Conservation (phyloP, 2,888 invertebrate species). For the Augochlorella aurata region DNA sequence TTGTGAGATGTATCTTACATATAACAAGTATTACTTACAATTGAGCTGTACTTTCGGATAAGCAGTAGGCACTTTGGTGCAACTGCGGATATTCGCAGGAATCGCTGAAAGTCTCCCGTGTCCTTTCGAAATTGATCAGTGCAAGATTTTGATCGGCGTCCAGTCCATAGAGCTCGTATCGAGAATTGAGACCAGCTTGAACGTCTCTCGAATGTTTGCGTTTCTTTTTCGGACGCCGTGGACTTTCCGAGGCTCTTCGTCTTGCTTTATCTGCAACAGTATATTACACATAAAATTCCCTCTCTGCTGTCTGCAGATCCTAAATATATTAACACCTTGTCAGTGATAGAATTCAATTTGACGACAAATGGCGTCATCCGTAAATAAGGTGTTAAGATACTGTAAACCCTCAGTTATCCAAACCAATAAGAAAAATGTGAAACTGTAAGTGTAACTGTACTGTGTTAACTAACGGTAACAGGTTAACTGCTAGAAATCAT, state of each 20-base stretch:
- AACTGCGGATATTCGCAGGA: conserved; percentile 76
- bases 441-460: no score
- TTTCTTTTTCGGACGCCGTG: conserved; percentile 74
- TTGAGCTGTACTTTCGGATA: conserved; percentile 78
- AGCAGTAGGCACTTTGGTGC: conserved; percentile 79
- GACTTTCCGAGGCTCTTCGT: conserved; percentile 76
- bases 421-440: no score
- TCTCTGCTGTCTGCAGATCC: neutral
- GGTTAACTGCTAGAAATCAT: no score
- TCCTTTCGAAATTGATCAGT: conserved; percentile 75
- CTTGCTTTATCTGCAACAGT: conserved; percentile 70
- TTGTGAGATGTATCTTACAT: neutral
- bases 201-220: conserved; percentile 75
- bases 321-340: no score
- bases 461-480: no score
- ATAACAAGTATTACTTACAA: conserved; percentile 71
- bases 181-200: conserved; percentile 72
- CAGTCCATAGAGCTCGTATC: conserved; percentile 76
- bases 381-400: no score
- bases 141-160: conserved; percentile 78
- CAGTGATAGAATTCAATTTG: no score
- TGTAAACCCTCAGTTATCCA: no score
- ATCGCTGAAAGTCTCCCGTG: conserved; percentile 74
- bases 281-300: neutral
- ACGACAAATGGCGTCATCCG: no score